Conservation (phyloP, 2,113 vertebrate genomes). For the Malurus elegans region DNA sequence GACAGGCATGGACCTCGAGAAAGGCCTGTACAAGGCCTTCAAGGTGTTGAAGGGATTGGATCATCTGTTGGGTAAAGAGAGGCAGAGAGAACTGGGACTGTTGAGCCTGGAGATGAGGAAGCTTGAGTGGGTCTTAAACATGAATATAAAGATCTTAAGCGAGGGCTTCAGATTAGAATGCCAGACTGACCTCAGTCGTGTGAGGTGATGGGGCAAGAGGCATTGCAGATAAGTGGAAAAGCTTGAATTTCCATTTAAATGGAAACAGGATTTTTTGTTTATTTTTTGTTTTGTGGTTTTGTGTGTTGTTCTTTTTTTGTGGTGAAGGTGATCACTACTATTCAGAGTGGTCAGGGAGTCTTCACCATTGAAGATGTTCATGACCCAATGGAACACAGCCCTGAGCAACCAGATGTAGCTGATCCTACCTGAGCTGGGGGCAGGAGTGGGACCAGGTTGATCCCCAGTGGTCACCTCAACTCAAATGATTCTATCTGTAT, state of each 20-base stretch:
- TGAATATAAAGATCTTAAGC: fast-evolving
- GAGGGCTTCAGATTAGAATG: background rate
- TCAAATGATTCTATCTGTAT: background rate
- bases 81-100: background rate
- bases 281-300: background rate
- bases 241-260: background rate
- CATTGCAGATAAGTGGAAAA: background rate
- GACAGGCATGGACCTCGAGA: fast-evolving
- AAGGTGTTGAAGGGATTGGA: background rate
- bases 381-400: background rate
- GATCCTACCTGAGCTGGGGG: background rate
- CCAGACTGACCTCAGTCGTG: background rate
- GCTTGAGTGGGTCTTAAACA: background rate
- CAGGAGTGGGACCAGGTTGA: fast-evolving
- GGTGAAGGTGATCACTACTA: background rate
- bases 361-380: fast-evolving
- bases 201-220: background rate
- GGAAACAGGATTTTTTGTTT: background rate
- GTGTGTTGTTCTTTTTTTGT: background rate
- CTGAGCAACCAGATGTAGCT: background rate
- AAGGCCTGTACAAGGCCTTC: no score
- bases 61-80: background rate
- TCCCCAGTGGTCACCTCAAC: background rate
- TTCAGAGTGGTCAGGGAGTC: background rate
- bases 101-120: background rate